Evolutionary conservation across 1,140 invertebrate species (phyloP), one percentile per base, ranked within the genome.

Genomic region (Rhopalosiphum padi): DNA sequence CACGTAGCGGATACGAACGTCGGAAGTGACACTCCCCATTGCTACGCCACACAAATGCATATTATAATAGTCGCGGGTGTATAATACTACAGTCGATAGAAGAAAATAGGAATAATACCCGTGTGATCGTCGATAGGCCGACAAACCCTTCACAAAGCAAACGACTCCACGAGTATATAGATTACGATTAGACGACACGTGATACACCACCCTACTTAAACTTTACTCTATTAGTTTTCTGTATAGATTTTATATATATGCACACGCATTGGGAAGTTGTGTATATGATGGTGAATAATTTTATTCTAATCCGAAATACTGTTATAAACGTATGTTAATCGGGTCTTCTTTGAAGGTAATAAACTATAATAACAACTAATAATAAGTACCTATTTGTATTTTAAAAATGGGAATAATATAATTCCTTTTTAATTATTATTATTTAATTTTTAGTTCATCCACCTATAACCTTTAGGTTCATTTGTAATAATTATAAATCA

Each of bases 141-240:
- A 82, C 41, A n/a, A 8, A n/a, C 46, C 43, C 25, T 48, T 87
- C 25, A 23, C 53, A 48, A 11, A 9, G 82, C 83, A 43, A 23
- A 43, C 83, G 11, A 77, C 15, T 77, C 60, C 60, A 77, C 41
- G 5, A 87, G 85, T 87, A 30, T n/a, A 51, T 51, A n/a, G 41
- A 87, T 48, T n/a, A 87, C 43, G 43, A 86, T 87, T 87, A 46
- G 85, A 46, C 6, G 85, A 35, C 86, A 87, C 46, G 86, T 51
- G 43, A 86, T 86, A 23, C 86, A n/a, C 43, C 30, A 35, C 46
- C 25, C 25, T 43, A 25, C 15, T 22, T 41, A 5, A 60, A 68
- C 4, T 68, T 68, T 15, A 68, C 30, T n/a, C 18, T 68, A 68
- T 68, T 68, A n/a, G 30, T 68, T 68, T 30, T 68, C 30, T 51